These are phyloP conservation scores for Blastomussa wellsi DNA, from an alignment of 92 coral and sea anemone species.

Conservation along the genomic window DNA sequence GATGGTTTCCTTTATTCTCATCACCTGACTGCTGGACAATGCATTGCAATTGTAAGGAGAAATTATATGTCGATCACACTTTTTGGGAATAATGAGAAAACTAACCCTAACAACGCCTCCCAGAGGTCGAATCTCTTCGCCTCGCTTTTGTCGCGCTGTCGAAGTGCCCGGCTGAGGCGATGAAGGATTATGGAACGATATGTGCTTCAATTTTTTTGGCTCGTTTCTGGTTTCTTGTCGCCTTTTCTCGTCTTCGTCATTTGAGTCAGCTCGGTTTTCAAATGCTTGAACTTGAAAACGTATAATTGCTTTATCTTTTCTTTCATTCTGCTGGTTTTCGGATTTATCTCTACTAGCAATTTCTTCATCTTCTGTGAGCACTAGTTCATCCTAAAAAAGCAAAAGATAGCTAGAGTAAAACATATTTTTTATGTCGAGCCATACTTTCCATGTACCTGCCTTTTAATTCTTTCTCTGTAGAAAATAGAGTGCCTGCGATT, in stretches of 20 bases:
- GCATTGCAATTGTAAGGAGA: not conserved
- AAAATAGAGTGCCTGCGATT: too few species aligned
- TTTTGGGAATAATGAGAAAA: not conserved
- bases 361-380: not conserved
- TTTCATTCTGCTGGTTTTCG: not conserved
- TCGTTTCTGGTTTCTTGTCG: not conserved
- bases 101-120: conserved; percentile 20
- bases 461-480: too few species aligned
- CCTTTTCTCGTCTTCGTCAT: not conserved
- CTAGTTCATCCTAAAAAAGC: not conserved
- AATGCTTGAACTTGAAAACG: conserved; percentile 26
- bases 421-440: not conserved
- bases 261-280: not conserved
- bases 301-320: not conserved
- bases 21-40: not conserved
- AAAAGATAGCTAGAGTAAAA: not conserved
- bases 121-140: conserved; percentile 25
- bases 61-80: not conserved
- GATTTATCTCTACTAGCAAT: not conserved
- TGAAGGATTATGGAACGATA: conserved; percentile 8
- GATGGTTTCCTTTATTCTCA: not conserved
- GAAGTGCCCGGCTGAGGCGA: not conserved
- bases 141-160: conserved; percentile 6
- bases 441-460: not conserved
- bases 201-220: conserved; percentile 13